Evolutionary conservation across 2,797 vertebrate species (phyloP), one percentile per base, ranked within the genome.

Genomic region (Tamandua tetradactyla): DNA sequence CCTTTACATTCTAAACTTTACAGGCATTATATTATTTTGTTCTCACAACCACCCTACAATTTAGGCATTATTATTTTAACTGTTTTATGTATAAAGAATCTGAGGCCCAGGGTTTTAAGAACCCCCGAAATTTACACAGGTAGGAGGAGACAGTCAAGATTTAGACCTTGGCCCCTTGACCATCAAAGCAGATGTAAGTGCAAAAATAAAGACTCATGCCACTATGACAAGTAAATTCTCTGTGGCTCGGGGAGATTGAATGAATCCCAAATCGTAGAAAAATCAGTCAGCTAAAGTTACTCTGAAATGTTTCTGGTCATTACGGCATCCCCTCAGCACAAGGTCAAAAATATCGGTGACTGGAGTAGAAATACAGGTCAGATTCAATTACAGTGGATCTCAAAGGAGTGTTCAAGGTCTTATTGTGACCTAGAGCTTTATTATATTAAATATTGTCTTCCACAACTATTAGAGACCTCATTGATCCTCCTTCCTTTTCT

Each of bases 281-380:
- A 93, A 87, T 69, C 68, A 80, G 40, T 59, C 80, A 87, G n/a
- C 44, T 89, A 42, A 95, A 84, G 64, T 93, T 75, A 81, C 42
- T 93, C 27, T 86, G 75, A 94, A 93, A 82, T 91, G 89, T 40
- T 71, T 93, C 84, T 91, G 72, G 57, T 78, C 84, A 85, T 76
- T 89, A 94, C 94, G 57, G 55, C 64, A 72, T 90, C 69, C 69
- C n/a, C 18, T 81, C 66, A 95, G 55, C 44, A 81, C 22, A n/a
- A 91, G 52, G 37, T 40, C 68, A 79, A 89, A 95, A 93, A 23
- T 78, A 89, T 42, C 89, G 82, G 76, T 84, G 83, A 79, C 62
- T 83, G 27, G 20, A 78, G 79, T 74, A 69, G 86, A 94, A 89
- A 96, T 35, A 95, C 62, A 89, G 74, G 83, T 85, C 57, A 87